Evolutionary conservation across 1,140 invertebrate genomes (phyloP), one percentile per base, ranked within the genome.

Genomic region (Euwallacea similis): DNA sequence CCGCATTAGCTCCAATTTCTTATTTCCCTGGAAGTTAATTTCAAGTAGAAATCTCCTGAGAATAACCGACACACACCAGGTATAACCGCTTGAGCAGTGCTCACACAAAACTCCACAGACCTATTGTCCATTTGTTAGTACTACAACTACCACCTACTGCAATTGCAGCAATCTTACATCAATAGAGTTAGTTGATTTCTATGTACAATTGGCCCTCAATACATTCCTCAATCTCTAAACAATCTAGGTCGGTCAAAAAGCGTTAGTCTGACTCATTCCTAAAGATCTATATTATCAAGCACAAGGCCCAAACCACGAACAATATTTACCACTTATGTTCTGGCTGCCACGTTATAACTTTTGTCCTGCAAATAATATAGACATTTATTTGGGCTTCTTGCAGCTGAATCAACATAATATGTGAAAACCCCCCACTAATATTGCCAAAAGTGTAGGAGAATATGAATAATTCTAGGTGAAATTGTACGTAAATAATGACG

Each of bases 261-360:
- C 60, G 42, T 62, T 62, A 62, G 60, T 62, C 42, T 61, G 44
- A 21, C n/a, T 15, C 21, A 13, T 61, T 1, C 11, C 21, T 33
- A 33, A 33, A 33, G 21, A 33, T 33, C 21, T 33, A 33, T 33
- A 4, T 33, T 33, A 33, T 21, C 56, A 55, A 62, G 44, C 58
- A 63, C 67, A 55, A 33, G 21, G 21, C 21, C 21, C 21, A 70
- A 21, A 56, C 47, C 54, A 58, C 50, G 58, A 64, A 50, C 46
- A 50, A 56, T 66, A 71, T 42, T 89, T 90, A 90, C 89, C 89
- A 90, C 89, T 91, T 91, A 82, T 89, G 89, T 85, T 91, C 90
- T 87, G 87, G 88, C 85, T 90, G 90, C 86, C 89, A 89, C 81
- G 89, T 91, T 87, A 92, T 90, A 83, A 90, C 89, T 87, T 92